A percentile compares a stretch with the other conserved stretches of the same genome.
These are phyloP conservation scores for Chamaetylas fuelleborni DNA, from an alignment of 2,113 vertebrate species.

Conservation along the genomic window DNA sequence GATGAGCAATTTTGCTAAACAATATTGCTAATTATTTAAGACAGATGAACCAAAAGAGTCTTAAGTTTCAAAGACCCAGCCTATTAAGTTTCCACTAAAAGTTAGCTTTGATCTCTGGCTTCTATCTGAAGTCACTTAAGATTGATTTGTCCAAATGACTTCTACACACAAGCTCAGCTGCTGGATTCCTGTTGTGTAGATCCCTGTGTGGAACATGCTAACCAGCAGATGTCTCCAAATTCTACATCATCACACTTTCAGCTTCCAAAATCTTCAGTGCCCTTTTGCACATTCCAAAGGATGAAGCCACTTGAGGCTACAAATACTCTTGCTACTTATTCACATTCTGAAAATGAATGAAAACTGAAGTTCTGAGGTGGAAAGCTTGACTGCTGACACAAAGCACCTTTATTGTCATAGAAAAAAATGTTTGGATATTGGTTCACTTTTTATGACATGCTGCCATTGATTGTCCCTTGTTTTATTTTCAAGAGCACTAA, in stretches of 20 bases:
- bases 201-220: neutral
- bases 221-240: conserved; percentile 46
- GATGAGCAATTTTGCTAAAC: neutral
- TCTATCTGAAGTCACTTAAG: neutral
- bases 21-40: neutral
- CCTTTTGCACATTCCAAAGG: neutral
- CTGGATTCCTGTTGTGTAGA: neutral
- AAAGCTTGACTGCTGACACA: neutral
- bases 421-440: neutral
- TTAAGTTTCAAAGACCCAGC: neutral
- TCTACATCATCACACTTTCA: neutral
- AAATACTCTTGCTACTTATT: neutral
- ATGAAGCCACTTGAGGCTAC: neutral
- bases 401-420: neutral
- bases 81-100: neutral
- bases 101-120: neutral
- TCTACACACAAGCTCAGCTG: accelerated
- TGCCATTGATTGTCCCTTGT: neutral
- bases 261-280: neutral
- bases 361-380: neutral
- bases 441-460: neutral
- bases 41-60: neutral
- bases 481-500: neutral
- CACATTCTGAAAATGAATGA: neutral
- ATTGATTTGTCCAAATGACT: neutral